phyloP scores from a whole-genome alignment of 37 sponge, comb jelly and placozoan genomes.

The Chondrilla cf. caribensis region DNA sequence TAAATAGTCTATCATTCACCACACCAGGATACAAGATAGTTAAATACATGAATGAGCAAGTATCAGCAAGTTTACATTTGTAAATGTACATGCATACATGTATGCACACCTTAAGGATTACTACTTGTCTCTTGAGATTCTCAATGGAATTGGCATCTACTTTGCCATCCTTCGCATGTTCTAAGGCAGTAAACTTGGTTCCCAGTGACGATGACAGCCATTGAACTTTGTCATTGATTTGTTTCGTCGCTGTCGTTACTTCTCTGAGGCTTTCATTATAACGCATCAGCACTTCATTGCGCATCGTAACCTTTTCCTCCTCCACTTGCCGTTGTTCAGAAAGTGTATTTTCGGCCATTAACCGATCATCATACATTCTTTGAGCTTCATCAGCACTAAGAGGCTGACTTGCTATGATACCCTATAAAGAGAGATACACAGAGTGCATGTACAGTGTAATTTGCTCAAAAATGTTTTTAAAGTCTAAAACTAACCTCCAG shows the following conservation, averaged over 20 bases:
- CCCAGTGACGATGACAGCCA: conserved; percentile 33
- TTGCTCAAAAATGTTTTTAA: no score
- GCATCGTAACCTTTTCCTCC: background rate
- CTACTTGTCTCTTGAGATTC: conserved; percentile 32
- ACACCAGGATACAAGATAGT: background rate
- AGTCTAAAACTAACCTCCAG: conserved; percentile 51
- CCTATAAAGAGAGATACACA: conserved; percentile 3
- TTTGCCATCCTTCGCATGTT: conserved; percentile 52
- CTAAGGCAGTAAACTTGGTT: conserved; percentile 3
- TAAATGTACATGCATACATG: background rate
- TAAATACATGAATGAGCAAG: background rate
- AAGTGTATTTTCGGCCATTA: conserved; percentile 25
- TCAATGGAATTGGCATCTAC: conserved; percentile 47
- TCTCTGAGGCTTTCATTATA: conserved; percentile 53
- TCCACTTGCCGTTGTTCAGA: conserved; percentile 17
- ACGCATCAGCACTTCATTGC: conserved; percentile 59
- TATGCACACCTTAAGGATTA: conserved; percentile 29
- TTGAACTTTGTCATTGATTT: conserved; percentile 53
- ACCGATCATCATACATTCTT: conserved; percentile 23
- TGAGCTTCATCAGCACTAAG: conserved; percentile 69
- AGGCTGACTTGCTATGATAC: conserved; percentile 52
- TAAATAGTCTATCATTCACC: background rate
- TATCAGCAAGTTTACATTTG: background rate
- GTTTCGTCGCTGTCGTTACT: conserved; percentile 31
- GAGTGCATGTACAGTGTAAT: no score